phyloP scores from a whole-genome alignment of 2,113 vertebrate genomes.

The Hyla sarda region DNA sequence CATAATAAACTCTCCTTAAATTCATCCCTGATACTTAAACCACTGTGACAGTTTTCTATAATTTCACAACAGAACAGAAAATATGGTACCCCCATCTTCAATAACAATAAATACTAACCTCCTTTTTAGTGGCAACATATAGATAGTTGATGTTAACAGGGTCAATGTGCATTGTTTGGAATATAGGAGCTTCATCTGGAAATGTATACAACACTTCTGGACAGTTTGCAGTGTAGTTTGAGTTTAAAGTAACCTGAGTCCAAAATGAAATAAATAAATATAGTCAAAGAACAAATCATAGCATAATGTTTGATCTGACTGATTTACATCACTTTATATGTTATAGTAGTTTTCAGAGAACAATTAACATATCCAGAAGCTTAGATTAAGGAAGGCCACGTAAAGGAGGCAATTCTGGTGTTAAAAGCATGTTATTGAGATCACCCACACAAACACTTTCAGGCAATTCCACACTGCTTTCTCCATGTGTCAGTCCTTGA shows the following conservation, averaged over 20 bases:
- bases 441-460: not conserved
- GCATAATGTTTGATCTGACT: not conserved
- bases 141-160: slow-evolving; percentile 79
- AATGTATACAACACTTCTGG: slow-evolving; percentile 83
- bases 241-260: slow-evolving; percentile 82
- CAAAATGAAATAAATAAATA: not conserved
- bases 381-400: not conserved
- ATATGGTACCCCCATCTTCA: not conserved
- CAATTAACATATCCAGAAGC: not conserved
- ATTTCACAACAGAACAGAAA: not conserved
- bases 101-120: slow-evolving; percentile 72
- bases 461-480: not conserved
- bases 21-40: not conserved
- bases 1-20: too few relatives aligned
- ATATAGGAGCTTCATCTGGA: slow-evolving; percentile 76
- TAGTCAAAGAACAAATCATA: not conserved
- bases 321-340: not conserved
- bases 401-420: too few relatives aligned
- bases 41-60: not conserved
- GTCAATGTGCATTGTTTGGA: slow-evolving; percentile 82
- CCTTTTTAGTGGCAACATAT: slow-evolving; percentile 80
- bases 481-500: not conserved
- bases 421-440: too few relatives aligned
- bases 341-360: not conserved
- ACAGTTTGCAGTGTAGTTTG: slow-evolving; percentile 76